phyloP scores from a whole-genome alignment of 2,888 invertebrate genomes.

The Eristalinus aeneus region DNA sequence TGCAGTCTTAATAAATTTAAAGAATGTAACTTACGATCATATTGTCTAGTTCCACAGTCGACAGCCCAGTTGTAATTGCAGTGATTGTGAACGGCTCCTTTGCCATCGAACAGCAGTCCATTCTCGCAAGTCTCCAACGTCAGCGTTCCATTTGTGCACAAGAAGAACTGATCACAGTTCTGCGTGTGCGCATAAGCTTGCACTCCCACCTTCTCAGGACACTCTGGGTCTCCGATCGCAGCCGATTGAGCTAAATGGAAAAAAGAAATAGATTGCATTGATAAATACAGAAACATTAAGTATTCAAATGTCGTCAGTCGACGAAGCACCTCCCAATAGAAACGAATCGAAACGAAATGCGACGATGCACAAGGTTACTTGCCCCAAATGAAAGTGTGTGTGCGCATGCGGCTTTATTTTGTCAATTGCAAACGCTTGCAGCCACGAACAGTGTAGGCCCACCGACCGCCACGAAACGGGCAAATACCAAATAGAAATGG shows the following conservation, averaged over 20 bases:
- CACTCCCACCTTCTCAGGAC: slow-evolving; percentile 91
- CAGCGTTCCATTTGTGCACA: slow-evolving; percentile 94
- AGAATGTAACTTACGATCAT: slow-evolving; percentile 85
- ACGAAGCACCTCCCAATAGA: not conserved
- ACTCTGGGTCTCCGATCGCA: slow-evolving; percentile 86
- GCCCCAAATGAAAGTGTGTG: slow-evolving; percentile 37
- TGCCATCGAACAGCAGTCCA: slow-evolving; percentile 94
- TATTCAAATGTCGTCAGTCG: slow-evolving; percentile 37
- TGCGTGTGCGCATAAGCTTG: slow-evolving; percentile 93
- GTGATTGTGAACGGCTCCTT: slow-evolving; percentile 93
- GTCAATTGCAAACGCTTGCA: slow-evolving; percentile 31
- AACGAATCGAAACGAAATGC: not conserved
- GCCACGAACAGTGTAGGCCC: slow-evolving; percentile 5
- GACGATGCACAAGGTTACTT: slow-evolving; percentile 15
- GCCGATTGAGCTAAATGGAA: slow-evolving; percentile 83
- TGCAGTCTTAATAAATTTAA: not conserved
- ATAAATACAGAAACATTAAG: not conserved
- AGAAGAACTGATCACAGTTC: slow-evolving; percentile 93
- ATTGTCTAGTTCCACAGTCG: slow-evolving; percentile 90
- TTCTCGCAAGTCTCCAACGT: slow-evolving; percentile 96
- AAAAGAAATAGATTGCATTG: slow-evolving; percentile 43
- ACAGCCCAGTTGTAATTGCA: slow-evolving; percentile 98
- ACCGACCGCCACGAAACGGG: not conserved
- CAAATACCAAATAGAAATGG: slow-evolving; percentile 32
- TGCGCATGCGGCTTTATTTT: slow-evolving; percentile 12